Base-by-base conservation (phyloP, 2,888 invertebrate species). In the Fabriciana adippe region DNA sequence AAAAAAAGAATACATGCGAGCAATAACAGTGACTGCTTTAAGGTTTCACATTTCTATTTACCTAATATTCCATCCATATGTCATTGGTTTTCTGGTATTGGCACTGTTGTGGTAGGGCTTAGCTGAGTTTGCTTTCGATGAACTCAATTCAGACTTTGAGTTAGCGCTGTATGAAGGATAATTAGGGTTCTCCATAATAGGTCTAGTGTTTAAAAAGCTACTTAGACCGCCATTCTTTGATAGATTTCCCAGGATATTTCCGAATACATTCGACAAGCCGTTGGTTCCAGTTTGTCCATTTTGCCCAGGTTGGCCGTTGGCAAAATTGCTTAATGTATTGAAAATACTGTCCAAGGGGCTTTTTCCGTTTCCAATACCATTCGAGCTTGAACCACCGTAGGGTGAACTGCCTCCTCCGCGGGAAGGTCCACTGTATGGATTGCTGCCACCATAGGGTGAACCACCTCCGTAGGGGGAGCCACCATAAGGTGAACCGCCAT, bases 21-120 rank as follows among this genome's bases (percentile, higher is more conserved):
- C 77, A 73, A 70, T 73, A 73, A 75, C 74, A 68, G 74, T 74
- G 67, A 74, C 72, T 74, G 66, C 75, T 77, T 75, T 41, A 72
- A 80, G 82, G 74, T 80, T 79, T 76, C 77, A 79, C 79, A 81
- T 75, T 47, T 45, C 56, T 73, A 71, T 72, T 93, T 93, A 93
- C 93, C 93, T 89, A 84, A 89, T 79, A 70, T 86, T 89, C 92
- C 92, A 92, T 73, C 92, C 92, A 76, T 92, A 93, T 63, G 82
- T 79, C 69, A 82, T 83, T 26, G 93, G 92, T 75, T 81, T 87
- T 77, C 82, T 80, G 15, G 90, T 87, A 41, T 86, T 78, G 55
- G 87, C 89, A 55, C 76, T 79, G 70, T 74, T 87, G 71, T 79
- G 86, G 41, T 74, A 81, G 21, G 73, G 82, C 74, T 88, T 78